Evolutionary conservation across 64 coral and sea anemone species (phyloP), one percentile per base, ranked within the genome.

Genomic region (Stichodactyla mertensii): DNA sequence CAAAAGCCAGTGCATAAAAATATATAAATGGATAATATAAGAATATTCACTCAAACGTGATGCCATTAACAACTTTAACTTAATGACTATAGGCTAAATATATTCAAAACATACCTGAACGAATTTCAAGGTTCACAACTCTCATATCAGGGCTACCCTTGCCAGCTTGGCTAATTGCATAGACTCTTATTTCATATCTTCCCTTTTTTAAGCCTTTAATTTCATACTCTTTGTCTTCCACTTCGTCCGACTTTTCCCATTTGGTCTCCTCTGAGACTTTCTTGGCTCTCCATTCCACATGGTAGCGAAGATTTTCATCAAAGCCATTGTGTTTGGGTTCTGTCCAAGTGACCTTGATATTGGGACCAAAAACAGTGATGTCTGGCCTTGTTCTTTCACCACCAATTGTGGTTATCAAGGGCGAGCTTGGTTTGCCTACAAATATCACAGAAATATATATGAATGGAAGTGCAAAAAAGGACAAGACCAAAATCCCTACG

Each of bases 161-260:
- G 6, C 90, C 90, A 55, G 15, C 85, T 77, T 7, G 5, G 78
- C 83, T 92, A 7, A 19, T 6, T 0, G 77, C 84, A 36, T 6
- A 71, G 0, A 92, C 85, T 55, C n/a, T 87, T 18, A 92, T 27
- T 56, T 92, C 86, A 52, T 92, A 83, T 54, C 70, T 52, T 52
- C 51, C 59, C 0, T 85, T 60, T 23, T 86, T 19, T 13, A 87
- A 77, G 31, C 51, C 79, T 15, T 78, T 56, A 45, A 83, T 51
- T 8, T 71, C 54, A 11, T 87, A 78, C 0, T 24, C 14, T 7
- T 26, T 74, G 9, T 89, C n/a, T 0, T 13, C 2, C 14, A 90
- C 52, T 22, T 82, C 64, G 0, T 71, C 57, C 15, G 86, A 53
- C 58, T 1, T 12, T 6, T 64, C 9, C 16, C 13, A 54, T 16